These are phyloP conservation scores for Sebastes oblongus DNA, from an alignment of 2,797 vertebrate genomes.

Conservation along the genomic window DNA sequence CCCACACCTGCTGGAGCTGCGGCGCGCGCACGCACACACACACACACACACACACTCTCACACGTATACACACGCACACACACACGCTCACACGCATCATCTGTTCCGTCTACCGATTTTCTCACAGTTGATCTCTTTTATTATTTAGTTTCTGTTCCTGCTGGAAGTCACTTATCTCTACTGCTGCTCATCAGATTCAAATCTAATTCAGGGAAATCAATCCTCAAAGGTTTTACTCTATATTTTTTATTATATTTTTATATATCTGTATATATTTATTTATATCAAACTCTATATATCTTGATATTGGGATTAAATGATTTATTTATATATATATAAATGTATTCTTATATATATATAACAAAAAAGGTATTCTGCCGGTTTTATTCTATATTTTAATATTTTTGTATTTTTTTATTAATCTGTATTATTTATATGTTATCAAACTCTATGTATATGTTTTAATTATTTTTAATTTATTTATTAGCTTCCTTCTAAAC, in stretches of 20 bases:
- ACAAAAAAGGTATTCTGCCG: too few species aligned
- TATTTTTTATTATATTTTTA: neutral
- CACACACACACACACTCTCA: neutral
- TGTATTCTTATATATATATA: too few species aligned
- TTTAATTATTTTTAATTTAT: neutral
- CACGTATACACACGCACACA: too few species aligned
- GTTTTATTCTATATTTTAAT: too few species aligned
- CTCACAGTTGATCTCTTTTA: conserved; percentile 21
- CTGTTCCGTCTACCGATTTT: conserved; percentile 60
- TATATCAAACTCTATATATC: too few species aligned
- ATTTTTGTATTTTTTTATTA: too few species aligned
- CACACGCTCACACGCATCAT: conserved; percentile 28
- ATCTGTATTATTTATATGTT: too few species aligned
- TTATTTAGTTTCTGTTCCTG: neutral
- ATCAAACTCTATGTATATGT: too few species aligned
- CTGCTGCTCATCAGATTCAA: neutral
- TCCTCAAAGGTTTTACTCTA: neutral
- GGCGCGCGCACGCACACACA: neutral
- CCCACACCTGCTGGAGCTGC: conserved; percentile 70
- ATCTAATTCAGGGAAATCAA: neutral
- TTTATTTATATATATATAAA: too few species aligned
- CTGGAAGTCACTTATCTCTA: neutral
- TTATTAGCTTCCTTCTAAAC: neutral
- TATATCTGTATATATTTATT: too few species aligned
- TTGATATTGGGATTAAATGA: too few species aligned